Conservation (phyloP, 2,888 invertebrate species). For the Caenorhabditis wallacei region DNA sequence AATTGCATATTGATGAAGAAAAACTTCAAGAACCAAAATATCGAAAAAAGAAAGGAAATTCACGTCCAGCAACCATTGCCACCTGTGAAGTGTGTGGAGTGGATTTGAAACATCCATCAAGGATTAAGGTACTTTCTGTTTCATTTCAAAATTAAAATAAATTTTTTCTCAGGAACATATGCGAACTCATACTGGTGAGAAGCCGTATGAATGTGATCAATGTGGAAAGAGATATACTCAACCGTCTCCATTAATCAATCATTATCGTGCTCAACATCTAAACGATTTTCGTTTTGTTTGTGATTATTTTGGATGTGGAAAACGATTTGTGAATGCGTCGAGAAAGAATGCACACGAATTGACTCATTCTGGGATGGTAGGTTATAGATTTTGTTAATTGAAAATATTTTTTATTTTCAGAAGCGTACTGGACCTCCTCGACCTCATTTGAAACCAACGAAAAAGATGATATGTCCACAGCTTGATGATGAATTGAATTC, state of each 20-base stretch:
- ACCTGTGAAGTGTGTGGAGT: conserved; percentile 75
- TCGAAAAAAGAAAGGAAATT: conserved; percentile 13
- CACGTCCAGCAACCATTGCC: conserved; percentile 47
- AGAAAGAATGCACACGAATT: conserved; percentile 76
- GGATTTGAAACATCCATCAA: conserved; percentile 74
- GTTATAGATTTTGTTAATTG: background rate
- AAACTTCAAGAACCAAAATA: background rate
- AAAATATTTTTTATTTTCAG: conserved; percentile 41
- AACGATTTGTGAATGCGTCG: conserved; percentile 73
- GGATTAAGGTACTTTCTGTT: conserved; percentile 64
- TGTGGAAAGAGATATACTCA: conserved; percentile 76
- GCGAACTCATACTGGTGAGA: conserved; percentile 79
- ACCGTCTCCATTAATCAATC: conserved; percentile 70
- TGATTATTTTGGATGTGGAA: conserved; percentile 59
- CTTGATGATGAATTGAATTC: background rate
- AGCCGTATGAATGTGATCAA: conserved; percentile 74
- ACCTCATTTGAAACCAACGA: conserved; percentile 75
- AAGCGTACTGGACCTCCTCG: conserved; percentile 71
- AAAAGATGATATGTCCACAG: conserved; percentile 15
- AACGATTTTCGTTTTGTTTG: conserved; percentile 74
- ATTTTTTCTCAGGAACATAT: conserved; percentile 72
- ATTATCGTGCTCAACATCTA: conserved; percentile 64
- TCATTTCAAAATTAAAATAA: no score
- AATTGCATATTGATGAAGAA: background rate
- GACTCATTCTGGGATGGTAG: conserved; percentile 70